Percentiles rank a stretch among this genome's conserved stretches.
phyloP scores from a whole-genome alignment of 2,113 vertebrate genomes.

The Cyanistes caeruleus region DNA sequence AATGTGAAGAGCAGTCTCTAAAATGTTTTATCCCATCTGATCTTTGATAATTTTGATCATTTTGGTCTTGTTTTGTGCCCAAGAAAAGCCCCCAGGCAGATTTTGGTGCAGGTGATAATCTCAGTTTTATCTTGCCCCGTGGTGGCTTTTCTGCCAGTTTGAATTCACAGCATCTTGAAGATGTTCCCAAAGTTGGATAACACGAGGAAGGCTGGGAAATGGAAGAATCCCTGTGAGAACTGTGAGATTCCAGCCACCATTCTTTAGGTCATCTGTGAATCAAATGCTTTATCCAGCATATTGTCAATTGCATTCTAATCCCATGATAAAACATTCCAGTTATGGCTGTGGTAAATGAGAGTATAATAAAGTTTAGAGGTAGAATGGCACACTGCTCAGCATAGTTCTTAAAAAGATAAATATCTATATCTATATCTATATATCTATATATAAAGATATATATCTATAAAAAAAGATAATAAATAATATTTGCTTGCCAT shows the following conservation, averaged over 20 bases:
- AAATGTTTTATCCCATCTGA: background rate
- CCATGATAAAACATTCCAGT: background rate
- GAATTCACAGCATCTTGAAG: background rate
- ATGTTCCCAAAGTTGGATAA: background rate
- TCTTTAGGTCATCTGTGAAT: background rate
- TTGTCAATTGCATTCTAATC: background rate
- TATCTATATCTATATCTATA: no score
- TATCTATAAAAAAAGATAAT: no score
- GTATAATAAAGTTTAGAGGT: background rate
- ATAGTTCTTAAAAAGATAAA: background rate
- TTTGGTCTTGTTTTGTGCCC: background rate
- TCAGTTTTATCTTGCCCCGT: rapidly evolving
- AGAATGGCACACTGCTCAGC: background rate
- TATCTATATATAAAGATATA: no score
- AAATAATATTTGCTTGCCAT: no score
- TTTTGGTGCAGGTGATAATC: background rate
- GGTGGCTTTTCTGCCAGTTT: background rate
- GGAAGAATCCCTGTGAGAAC: background rate
- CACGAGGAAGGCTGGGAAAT: background rate
- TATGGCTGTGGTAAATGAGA: background rate
- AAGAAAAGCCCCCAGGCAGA: background rate
- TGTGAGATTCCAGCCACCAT: background rate
- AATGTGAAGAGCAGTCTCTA: background rate
- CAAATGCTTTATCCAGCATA: background rate
- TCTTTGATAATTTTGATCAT: background rate